Base-by-base conservation (phyloP, 2,888 invertebrate species). In the Cremastinae sp. region DNA sequence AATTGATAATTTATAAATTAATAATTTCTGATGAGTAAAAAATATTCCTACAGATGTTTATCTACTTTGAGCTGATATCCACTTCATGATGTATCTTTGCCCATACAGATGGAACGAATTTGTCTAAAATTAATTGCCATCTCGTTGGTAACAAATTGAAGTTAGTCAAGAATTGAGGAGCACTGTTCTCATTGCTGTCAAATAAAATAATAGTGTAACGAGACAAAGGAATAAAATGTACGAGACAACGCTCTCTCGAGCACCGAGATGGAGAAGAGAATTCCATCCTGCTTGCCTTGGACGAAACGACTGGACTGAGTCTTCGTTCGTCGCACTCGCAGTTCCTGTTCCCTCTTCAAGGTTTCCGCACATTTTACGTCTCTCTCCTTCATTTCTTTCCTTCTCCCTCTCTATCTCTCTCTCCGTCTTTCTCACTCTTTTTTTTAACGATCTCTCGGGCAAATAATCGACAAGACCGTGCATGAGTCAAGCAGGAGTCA, bases 261-360 rank as follows among this genome's bases (percentile, higher is more conserved):
- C 70, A 76, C 14, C 20, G 72, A 72, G 2, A 28, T 2, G 5
- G 28, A 28, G 28, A 28, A 28, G 28, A 28, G 79, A 79, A 82
- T 81, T 75, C 69, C 68, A 76, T 83, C 82, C 74, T 77, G 84
- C 79, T 85, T 79, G 80, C 85, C 85, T 85, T 85, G 85, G 70
- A 78, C 71, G 73, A 69, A 69, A 51, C 43, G 70, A 55, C 37
- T 53, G 65, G 28, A 35, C 59, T 51, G n/a, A 53, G 28, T 77
- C 66, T 71, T 72, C 62, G 79, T 62, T 78, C 75, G 73, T 78
- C 80, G 78, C 78, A 78, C 59, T 62, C 72, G 59, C 74, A 83
- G 83, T 86, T 86, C 86, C 86, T 85, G 85, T 81, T 86, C 81
- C 82, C 79, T 81, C 83, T 74, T 82, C 84, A 84, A 85, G 85